Conservation (phyloP, 2,888 invertebrate genomes). For the Cheiracanthium punctorium region DNA sequence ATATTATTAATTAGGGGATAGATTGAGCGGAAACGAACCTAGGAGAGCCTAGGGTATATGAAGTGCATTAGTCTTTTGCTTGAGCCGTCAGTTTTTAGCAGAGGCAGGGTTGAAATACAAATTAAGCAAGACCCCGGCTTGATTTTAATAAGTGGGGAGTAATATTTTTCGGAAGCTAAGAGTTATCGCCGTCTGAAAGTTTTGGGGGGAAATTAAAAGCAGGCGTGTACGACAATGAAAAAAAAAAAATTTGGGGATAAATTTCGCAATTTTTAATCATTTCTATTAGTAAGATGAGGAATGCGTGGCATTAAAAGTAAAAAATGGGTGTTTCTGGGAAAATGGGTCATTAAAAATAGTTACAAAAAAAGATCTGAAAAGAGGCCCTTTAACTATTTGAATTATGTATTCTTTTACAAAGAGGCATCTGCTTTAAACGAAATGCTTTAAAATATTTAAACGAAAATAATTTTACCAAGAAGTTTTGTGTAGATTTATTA, state of each 20-base stretch:
- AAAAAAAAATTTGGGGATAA: neutral
- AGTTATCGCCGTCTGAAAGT: neutral
- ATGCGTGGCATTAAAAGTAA: too few species aligned
- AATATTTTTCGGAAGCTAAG: neutral
- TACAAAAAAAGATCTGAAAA: too few species aligned
- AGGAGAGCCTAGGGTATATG: constrained; percentile 11
- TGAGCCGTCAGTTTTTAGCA: constrained; percentile 2
- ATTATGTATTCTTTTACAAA: too few species aligned
- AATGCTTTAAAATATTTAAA: too few species aligned
- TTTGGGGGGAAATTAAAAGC: neutral
- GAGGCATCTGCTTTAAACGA: too few species aligned
- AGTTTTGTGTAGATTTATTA: too few species aligned
- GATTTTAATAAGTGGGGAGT: constrained; percentile 11
- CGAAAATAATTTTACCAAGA: too few species aligned
- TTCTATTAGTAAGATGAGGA: too few species aligned
- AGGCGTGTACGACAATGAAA: neutral
- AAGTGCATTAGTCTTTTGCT: constrained; percentile 25
- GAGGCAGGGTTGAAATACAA: neutral
- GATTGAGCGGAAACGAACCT: constrained; percentile 58
- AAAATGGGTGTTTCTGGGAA: too few species aligned
- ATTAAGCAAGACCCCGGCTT: neutral
- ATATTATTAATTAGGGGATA: constrained; percentile 64
- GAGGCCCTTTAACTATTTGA: too few species aligned
- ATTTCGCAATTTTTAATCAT: neutral
- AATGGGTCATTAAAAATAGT: too few species aligned